Evolutionary conservation across 2,797 vertebrate genomes (phyloP).

Genomic region (Mormyrus proboscirostris): DNA sequence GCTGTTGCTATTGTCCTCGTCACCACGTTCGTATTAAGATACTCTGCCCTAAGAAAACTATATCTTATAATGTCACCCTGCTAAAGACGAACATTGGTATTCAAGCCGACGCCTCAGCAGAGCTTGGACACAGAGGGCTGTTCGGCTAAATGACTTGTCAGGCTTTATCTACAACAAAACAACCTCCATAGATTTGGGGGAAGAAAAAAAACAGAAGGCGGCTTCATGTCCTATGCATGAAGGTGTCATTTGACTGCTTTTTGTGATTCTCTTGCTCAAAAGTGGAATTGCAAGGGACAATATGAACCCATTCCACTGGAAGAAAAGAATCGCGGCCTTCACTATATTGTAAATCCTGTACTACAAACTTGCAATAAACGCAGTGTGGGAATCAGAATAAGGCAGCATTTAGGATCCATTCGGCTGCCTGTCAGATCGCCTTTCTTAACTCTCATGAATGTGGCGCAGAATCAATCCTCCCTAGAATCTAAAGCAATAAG

Average conservation of each 20-base stretch:
- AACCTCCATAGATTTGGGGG: slow-evolving; percentile 30
- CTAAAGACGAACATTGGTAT: slow-evolving; percentile 17
- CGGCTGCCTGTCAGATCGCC: not conserved
- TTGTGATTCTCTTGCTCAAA: not conserved
- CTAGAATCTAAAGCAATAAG: not conserved
- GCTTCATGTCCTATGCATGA: slow-evolving; percentile 38
- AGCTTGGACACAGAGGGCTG: not conserved
- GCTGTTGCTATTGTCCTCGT: not conserved
- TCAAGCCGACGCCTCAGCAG: not conserved
- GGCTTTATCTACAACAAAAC: slow-evolving; percentile 37
- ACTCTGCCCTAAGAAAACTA: not conserved
- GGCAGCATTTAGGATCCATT: not conserved
- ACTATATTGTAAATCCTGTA: not conserved
- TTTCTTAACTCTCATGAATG: not conserved
- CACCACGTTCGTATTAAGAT: not conserved
- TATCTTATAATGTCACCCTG: not conserved
- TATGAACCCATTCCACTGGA: not conserved
- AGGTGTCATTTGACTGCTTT: slow-evolving; percentile 49
- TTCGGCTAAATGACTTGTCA: slow-evolving; percentile 47
- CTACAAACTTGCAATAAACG: not conserved
- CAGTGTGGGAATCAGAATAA: not conserved
- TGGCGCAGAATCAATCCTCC: not conserved
- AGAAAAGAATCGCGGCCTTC: not conserved
- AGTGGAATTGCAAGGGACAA: not conserved
- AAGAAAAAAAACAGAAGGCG: slow-evolving; percentile 17